phyloP scores from a whole-genome alignment of 2,113 vertebrate genomes.

The Archilochus colubris region DNA sequence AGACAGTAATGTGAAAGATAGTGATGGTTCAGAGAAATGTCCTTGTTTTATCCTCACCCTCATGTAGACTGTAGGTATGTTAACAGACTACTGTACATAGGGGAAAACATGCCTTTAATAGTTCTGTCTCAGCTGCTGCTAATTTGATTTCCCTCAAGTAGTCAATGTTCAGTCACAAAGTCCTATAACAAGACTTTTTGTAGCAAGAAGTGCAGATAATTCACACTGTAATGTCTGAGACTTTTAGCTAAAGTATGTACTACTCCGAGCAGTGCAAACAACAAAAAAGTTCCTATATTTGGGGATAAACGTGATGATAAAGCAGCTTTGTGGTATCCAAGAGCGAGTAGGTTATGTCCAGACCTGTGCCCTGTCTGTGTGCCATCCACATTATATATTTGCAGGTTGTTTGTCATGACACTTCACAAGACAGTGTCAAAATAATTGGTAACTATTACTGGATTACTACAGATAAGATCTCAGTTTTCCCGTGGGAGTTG shows the following conservation, averaged over 20 bases:
- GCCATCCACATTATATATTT: background rate
- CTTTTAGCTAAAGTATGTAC: background rate
- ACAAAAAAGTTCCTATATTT: background rate
- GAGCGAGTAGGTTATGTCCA: background rate
- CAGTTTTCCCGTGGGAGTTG: background rate
- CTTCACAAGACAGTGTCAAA: background rate
- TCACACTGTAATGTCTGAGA: slow-evolving; percentile 4
- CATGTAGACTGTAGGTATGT: background rate
- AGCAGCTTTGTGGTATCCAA: background rate
- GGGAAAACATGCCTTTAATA: slow-evolving; percentile 50
- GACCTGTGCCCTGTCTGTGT: background rate
- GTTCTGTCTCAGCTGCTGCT: slow-evolving; percentile 53
- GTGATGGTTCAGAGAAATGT: background rate
- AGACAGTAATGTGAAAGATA: slow-evolving; percentile 31
- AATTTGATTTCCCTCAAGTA: slow-evolving; percentile 68
- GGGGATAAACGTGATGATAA: background rate
- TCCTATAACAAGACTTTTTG: slow-evolving; percentile 25
- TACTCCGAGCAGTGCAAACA: background rate
- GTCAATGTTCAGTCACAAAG: slow-evolving; percentile 45
- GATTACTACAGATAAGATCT: background rate
- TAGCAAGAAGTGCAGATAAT: slow-evolving; percentile 37
- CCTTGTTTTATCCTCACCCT: slow-evolving; percentile 54
- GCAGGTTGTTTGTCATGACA: background rate
- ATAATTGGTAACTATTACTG: background rate
- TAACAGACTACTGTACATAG: slow-evolving; percentile 22